Evolutionary conservation across 2,888 invertebrate genomes (phyloP).

Genomic region (Gryllus longicercus): DNA sequence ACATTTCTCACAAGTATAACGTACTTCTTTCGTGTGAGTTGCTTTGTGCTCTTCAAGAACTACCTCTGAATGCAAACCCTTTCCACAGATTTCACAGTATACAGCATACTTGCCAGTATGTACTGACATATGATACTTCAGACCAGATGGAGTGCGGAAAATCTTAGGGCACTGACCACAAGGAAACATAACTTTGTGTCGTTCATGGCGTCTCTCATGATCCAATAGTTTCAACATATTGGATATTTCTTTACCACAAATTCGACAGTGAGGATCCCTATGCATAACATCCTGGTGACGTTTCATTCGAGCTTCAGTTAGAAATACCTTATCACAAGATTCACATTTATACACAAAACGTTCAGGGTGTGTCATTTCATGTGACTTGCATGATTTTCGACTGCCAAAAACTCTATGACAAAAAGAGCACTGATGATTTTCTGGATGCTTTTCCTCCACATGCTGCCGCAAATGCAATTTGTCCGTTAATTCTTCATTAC

Average conservation of each 20-base stretch:
- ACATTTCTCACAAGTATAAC: slow-evolving; percentile 39
- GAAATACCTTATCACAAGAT: slow-evolving; percentile 35
- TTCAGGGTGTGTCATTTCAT: slow-evolving; percentile 34
- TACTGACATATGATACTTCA: slow-evolving; percentile 37
- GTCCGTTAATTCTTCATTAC: slow-evolving; percentile 30
- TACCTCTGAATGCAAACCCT: slow-evolving; percentile 37
- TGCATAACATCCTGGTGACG: slow-evolving; percentile 34
- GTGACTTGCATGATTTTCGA: slow-evolving; percentile 27
- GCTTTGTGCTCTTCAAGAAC: slow-evolving; percentile 38
- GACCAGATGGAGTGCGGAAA: slow-evolving; percentile 37
- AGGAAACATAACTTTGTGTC: slow-evolving; percentile 29
- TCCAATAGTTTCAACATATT: slow-evolving; percentile 33
- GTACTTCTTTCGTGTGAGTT: slow-evolving; percentile 38
- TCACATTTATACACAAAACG: slow-evolving; percentile 33
- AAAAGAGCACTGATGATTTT: slow-evolving; percentile 30
- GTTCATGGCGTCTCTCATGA: slow-evolving; percentile 36
- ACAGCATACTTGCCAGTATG: slow-evolving; percentile 39
- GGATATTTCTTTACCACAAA: slow-evolving; percentile 35
- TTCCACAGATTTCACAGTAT: slow-evolving; percentile 38
- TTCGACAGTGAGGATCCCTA: slow-evolving; percentile 35
- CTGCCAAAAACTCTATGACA: slow-evolving; percentile 33
- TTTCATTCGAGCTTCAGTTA: slow-evolving; percentile 30
- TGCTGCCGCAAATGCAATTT: slow-evolving; percentile 30
- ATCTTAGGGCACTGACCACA: slow-evolving; percentile 35
- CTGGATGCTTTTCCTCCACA: slow-evolving; percentile 29